A percentile compares a stretch with the other conserved stretches of the same genome.
Evolutionary conservation across 1,140 invertebrate species (phyloP).

Genomic region (Heliothis virescens): DNA sequence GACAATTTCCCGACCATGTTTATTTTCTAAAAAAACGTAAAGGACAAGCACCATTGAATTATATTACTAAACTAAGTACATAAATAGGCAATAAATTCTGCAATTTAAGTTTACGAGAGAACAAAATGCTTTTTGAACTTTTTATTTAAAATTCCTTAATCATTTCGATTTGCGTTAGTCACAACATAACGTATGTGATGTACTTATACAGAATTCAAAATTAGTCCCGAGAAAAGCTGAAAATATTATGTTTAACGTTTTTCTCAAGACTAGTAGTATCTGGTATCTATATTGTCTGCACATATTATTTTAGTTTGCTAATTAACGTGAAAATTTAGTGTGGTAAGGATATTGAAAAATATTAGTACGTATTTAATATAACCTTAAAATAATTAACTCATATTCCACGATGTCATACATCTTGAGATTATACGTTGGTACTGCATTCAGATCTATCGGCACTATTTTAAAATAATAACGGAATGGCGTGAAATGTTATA

Average conservation of each 20-base stretch:
- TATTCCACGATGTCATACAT: neutral
- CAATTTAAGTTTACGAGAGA: neutral
- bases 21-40: neutral
- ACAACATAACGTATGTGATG: too few species aligned
- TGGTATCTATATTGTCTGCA: too few species aligned
- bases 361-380: neutral
- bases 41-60: constrained; percentile 42
- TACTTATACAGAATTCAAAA: too few species aligned
- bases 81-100: constrained; percentile 25
- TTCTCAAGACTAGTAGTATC: too few species aligned
- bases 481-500: neutral
- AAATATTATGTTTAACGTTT: too few species aligned
- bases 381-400: neutral
- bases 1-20: neutral
- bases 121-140: neutral
- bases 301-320: too few species aligned
- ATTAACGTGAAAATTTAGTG: too few species aligned
- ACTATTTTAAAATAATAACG: neutral
- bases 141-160: too few species aligned
- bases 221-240: too few species aligned
- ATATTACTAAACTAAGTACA: constrained; percentile 30
- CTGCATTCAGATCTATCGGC: constrained; percentile 1
- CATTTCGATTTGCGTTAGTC: too few species aligned
- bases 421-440: constrained; percentile 10
- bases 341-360: neutral